phyloP scores from a whole-genome alignment of 2,888 invertebrate genomes.

The Philereme transversata region DNA sequence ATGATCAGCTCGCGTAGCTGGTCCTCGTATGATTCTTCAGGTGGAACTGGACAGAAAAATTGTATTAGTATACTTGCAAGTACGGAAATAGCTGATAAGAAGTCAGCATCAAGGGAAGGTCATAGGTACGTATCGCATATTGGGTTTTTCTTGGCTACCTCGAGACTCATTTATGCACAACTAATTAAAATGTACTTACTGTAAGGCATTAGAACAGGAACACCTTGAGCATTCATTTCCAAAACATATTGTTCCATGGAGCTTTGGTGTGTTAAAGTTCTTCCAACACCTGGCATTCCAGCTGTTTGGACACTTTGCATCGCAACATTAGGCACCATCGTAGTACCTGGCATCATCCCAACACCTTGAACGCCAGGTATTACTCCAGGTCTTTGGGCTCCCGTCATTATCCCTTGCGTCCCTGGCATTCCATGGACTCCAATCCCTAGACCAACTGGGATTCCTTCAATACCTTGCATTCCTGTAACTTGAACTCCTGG shows the following conservation, averaged over 20 bases:
- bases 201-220: constrained; percentile 24
- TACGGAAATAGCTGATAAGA: too few relatives aligned
- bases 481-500: background rate
- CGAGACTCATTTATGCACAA: too few relatives aligned
- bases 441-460: background rate
- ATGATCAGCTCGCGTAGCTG: constrained; percentile 86
- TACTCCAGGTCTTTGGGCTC: constrained; percentile 1
- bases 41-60: constrained; percentile 19
- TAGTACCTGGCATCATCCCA: constrained; percentile 3
- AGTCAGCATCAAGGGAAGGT: too few relatives aligned
- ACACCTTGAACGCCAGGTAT: constrained; percentile 2
- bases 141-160: too few relatives aligned
- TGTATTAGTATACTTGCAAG: background rate
- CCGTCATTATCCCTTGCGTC: constrained; percentile 5
- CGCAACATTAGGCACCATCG: background rate
- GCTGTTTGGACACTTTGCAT: constrained; percentile 5
- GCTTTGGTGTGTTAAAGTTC: constrained; percentile 19
- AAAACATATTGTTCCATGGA: constrained; percentile 35
- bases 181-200: constrained; percentile 13
- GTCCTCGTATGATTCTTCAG: constrained; percentile 74
- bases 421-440: background rate
- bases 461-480: constrained; percentile 1
- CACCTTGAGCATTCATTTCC: constrained; percentile 31
- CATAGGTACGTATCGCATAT: too few relatives aligned
- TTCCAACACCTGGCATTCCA: constrained; percentile 13